Conservation (phyloP, 1,140 invertebrate species). For the Pseudomyrmex pallidus region DNA sequence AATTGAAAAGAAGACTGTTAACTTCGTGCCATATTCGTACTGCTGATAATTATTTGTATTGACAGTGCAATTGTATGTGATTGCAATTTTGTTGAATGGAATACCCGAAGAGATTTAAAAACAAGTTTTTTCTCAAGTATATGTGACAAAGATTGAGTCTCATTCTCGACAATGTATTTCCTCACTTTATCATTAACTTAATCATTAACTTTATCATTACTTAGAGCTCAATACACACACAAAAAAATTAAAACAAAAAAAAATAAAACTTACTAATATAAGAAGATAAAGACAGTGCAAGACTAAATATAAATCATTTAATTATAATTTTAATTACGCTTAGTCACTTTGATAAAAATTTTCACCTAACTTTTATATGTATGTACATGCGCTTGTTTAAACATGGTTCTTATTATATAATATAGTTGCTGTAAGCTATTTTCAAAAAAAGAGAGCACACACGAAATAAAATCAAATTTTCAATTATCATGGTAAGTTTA, state of each 20-base stretch:
- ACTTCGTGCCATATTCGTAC: not conserved
- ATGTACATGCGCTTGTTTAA: not conserved
- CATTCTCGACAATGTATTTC: too few species aligned
- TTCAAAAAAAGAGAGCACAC: not conserved
- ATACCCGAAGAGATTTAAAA: too few species aligned
- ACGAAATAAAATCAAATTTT: not conserved
- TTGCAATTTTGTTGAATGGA: too few species aligned
- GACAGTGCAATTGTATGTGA: too few species aligned
- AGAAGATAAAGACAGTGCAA: not conserved
- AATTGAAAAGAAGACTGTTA: conserved; percentile 1
- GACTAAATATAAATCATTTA: not conserved
- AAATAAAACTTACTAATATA: too few species aligned
- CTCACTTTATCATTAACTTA: too few species aligned
- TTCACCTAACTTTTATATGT: not conserved
- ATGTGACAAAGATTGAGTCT: too few species aligned
- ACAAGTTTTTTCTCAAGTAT: too few species aligned
- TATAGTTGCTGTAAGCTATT: not conserved
- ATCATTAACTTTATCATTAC: too few species aligned
- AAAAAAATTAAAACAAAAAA: too few species aligned
- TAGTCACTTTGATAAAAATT: conserved; percentile 7
- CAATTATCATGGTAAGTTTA: too few species aligned
- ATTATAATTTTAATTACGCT: not conserved
- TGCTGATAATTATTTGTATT: not conserved
- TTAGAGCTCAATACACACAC: too few species aligned
- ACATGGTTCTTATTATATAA: not conserved